Evolutionary conservation across 30 jellyfish, hydroid and myxozoan species (phyloP), one percentile per base, ranked within the genome.

Genomic region (Pelagia noctiluca): DNA sequence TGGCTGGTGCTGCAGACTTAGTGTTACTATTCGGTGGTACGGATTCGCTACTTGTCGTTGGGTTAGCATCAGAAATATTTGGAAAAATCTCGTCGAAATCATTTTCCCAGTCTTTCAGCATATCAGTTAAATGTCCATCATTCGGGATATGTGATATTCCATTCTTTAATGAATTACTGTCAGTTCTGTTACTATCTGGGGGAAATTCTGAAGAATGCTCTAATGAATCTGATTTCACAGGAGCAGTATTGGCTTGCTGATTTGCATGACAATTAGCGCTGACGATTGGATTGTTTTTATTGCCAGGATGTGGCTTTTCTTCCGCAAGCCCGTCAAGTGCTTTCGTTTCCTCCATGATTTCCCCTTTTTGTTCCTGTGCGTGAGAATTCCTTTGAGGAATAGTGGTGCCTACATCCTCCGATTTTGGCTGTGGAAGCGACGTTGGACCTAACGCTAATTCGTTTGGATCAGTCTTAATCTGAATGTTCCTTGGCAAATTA

Each of bases 71-170:
- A 8, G 96, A 88, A 13, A 88, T 88, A 79, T 78, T 88, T 53
- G 78, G 80, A 26, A 88, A 71, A 71, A 88, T 85, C 47, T 87
- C 96, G 18, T 88, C 96, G 78, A 88, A 88, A 71, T 78, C 96
- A 50, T 81, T 81, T 25, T 78, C 96, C 67, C 71, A 88, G 75
- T 80, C 96, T 47, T 79, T 77, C 54, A 63, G 87, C n/a, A 88
- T 78, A 52, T 63, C 87, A 3, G 84, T 36, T 50, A 79, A 71
- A 28, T 60, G 32, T 38, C 87, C 92, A 23, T 78, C 96, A 61
- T 50, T 72, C 0, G 63, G 11, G 21, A 71, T 71, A 29, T 88
- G 89, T 7, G 92, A 31, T 30, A 77, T 63, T 22, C 89, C 96
- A 79, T 79, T 79, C 63, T 78, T 76, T 54, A 88, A 38, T n/a